phyloP scores from a whole-genome alignment of 2,113 vertebrate genomes.

The Oenanthe melanoleuca region DNA sequence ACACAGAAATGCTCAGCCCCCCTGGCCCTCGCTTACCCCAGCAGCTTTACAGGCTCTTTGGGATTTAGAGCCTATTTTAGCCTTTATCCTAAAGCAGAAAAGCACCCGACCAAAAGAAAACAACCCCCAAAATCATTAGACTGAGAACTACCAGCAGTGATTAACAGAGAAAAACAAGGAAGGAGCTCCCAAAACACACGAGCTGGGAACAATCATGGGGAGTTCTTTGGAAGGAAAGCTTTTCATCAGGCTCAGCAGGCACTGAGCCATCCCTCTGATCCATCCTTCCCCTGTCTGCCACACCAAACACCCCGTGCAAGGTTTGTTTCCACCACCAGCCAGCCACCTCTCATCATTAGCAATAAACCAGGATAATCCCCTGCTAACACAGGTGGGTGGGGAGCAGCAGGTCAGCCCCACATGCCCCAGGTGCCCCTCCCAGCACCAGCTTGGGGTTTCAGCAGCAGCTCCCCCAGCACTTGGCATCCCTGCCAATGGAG shows the following conservation, averaged over 20 bases:
- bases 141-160: not conserved
- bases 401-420: not conserved
- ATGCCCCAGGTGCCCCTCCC: too few relatives aligned
- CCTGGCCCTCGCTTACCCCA: not conserved
- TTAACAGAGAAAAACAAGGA: not conserved
- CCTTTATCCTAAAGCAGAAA: not conserved
- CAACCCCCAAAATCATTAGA: not conserved
- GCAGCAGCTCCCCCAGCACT: not conserved
- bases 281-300: not conserved
- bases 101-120: not conserved
- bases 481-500: accelerated
- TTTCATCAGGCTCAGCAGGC: not conserved
- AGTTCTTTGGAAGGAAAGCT: not conserved
- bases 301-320: not conserved
- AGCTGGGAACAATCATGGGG: not conserved
- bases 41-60: not conserved
- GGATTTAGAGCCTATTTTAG: not conserved
- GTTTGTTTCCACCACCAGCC: not conserved
- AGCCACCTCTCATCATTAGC: not conserved
- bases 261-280: not conserved
- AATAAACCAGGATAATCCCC: not conserved
- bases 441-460: accelerated
- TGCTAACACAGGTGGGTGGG: accelerated
- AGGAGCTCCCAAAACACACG: not conserved
- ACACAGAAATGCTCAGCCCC: not conserved